phyloP scores from a whole-genome alignment of 2,888 invertebrate species.

The Aspidapion aeneum region DNA sequence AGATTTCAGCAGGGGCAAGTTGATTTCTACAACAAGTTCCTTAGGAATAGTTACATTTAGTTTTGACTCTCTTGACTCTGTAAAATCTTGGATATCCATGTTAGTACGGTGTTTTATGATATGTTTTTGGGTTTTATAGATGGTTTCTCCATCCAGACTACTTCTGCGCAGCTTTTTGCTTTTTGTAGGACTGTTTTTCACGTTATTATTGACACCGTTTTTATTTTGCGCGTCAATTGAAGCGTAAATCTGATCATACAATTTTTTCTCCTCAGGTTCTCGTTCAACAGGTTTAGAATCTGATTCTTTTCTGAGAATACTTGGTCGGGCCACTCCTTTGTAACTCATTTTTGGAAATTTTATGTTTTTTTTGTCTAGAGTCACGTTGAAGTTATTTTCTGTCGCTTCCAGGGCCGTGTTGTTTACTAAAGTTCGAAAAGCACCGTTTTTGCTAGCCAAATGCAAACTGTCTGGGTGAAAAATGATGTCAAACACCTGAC shows the following conservation, averaged over 20 bases:
- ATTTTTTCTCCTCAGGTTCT: slow-evolving; percentile 48
- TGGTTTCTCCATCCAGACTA: slow-evolving; percentile 45
- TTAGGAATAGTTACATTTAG: slow-evolving; percentile 72
- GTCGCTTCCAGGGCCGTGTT: slow-evolving; percentile 84
- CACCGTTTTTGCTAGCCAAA: slow-evolving; percentile 68
- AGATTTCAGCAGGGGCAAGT: slow-evolving; percentile 81
- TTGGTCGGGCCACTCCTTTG: slow-evolving; percentile 70
- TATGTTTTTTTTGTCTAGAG: slow-evolving; percentile 76
- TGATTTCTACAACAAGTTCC: slow-evolving; percentile 72
- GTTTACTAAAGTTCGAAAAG: slow-evolving; percentile 75
- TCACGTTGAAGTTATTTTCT: slow-evolving; percentile 71
- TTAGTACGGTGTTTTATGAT: slow-evolving; percentile 75
- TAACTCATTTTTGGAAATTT: slow-evolving; percentile 79
- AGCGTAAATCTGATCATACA: slow-evolving; percentile 56
- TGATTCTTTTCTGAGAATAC: slow-evolving; percentile 70
- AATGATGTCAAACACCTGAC: slow-evolving; percentile 79
- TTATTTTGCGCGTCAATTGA: slow-evolving; percentile 26
- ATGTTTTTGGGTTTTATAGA: slow-evolving; percentile 75
- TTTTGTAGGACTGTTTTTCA: slow-evolving; percentile 21
- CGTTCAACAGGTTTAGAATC: slow-evolving; percentile 45
- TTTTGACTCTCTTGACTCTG: slow-evolving; percentile 68
- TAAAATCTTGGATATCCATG: slow-evolving; percentile 79
- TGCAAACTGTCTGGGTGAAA: slow-evolving; percentile 86
- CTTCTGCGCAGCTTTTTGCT: slow-evolving; percentile 35
- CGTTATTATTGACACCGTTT: slow-evolving; percentile 19